A percentile compares a stretch with the other conserved stretches of the same genome.
Conservation (phyloP, 1,140 invertebrate species). For the Trachelipus rathkii region DNA sequence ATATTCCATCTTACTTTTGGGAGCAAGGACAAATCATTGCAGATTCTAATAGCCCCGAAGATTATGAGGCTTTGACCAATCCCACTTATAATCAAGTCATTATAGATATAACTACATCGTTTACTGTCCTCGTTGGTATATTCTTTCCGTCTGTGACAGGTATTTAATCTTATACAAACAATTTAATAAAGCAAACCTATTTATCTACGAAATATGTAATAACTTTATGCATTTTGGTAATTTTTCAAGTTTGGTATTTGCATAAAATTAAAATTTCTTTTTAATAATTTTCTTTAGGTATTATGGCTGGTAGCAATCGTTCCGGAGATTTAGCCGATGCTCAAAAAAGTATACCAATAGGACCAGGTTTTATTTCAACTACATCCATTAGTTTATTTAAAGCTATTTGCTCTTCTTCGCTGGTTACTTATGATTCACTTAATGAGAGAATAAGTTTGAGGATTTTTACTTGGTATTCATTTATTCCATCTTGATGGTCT, state of each 20-base stretch:
- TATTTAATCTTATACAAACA: constrained; percentile 50
- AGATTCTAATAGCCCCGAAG: constrained; percentile 61
- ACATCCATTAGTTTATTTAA: constrained; percentile 93
- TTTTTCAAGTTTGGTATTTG: too few species aligned
- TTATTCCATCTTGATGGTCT: too few species aligned
- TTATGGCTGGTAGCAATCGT: constrained; percentile 99
- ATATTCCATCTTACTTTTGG: constrained; percentile 61
- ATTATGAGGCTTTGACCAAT: constrained; percentile 41
- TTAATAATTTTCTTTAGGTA: constrained; percentile 61
- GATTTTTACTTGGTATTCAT: background rate
- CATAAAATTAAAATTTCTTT: too few species aligned
- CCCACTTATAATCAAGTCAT: constrained; percentile 71
- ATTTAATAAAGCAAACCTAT: too few species aligned
- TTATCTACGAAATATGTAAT: too few species aligned
- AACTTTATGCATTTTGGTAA: too few species aligned
- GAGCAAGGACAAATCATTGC: constrained; percentile 71
- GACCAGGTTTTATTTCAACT: constrained; percentile 90
- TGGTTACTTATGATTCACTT: constrained; percentile 87
- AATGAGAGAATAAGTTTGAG: constrained; percentile 75
- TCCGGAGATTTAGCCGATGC: constrained; percentile 98
- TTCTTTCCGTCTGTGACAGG: constrained; percentile 99
- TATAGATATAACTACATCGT: constrained; percentile 87
- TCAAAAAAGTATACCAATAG: constrained; percentile 95
- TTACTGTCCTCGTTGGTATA: constrained; percentile 97
- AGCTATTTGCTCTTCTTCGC: constrained; percentile 88